Base-by-base conservation (phyloP, 2,888 invertebrate genomes). In the Timema podura region DNA sequence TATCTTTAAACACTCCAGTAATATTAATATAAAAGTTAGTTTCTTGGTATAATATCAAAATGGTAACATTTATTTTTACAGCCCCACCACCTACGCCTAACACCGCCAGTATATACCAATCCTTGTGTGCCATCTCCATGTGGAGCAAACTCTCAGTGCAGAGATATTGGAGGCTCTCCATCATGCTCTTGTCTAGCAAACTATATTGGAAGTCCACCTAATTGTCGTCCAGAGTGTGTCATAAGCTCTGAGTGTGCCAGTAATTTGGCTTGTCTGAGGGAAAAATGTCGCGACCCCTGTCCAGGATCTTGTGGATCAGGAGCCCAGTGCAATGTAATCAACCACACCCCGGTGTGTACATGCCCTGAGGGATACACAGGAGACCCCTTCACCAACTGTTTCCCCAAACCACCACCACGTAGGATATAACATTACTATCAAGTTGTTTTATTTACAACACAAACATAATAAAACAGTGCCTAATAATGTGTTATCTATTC, bases 231-330 rank as follows among this genome's bases (percentile, higher is more conserved):
- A 0, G 89, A 89, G 79, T 90, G 90, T 79, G 82, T 84, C 0
- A 85, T 87, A 48, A 88, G 88, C 77, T 85, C 88, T 44, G 93
- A 91, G 71, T 92, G 92, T 77, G 77, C 87, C 8, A 85, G 87
- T 73, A 88, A 89, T 77, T 83, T 86, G 76, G 90, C 92, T 9
- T 92, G 92, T 77, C 87, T 91, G n/a, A 86, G 87, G 76, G 86
- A 89, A 80, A 90, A 86, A 79, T 91, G 91, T 78, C 83, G 84
- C 54, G 90, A 93, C 80, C 92, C 92, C n/a, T 93, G 93, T 76
- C 90, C 90, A 9, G 92, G 92, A 13, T 90, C 90, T 7, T 93
- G 89, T 78, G 88, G 89, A 72, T 79, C 82, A 75, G 85, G 86
- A 75, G 85, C 91, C 70, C 77, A 85, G 74, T 88, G 90, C 78